Percentiles rank a stretch among this genome's conserved stretches.
Conservation (phyloP, 1,140 invertebrate genomes). For the Panagrolaimus sp. region DNA sequence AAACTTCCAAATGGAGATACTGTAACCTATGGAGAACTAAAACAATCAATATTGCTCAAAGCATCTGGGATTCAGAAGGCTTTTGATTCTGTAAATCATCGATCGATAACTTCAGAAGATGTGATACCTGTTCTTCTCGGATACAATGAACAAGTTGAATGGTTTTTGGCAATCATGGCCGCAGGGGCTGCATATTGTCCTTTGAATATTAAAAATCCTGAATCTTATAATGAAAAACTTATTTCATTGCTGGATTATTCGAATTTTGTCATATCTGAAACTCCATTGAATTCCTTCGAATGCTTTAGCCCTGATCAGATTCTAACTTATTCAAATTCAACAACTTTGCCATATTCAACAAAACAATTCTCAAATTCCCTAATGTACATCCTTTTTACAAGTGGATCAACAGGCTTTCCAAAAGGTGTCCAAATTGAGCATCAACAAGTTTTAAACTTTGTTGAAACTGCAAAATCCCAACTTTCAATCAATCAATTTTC, state of each 20-base stretch:
- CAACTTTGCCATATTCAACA: not conserved
- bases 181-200: slow-evolving; percentile 34
- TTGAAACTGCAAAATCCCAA: slow-evolving; percentile 25
- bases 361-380: slow-evolving; percentile 21
- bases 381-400: slow-evolving; percentile 47
- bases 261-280: not conserved
- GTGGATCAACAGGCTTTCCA: slow-evolving; percentile 49
- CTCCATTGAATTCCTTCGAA: not conserved
- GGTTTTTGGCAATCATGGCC: slow-evolving; percentile 30
- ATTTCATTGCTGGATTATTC: slow-evolving; percentile 20
- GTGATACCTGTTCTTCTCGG: slow-evolving; percentile 16
- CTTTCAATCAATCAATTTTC: slow-evolving; percentile 20
- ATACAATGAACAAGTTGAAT: slow-evolving; percentile 14
- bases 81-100: not conserved
- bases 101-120: slow-evolving; percentile 12
- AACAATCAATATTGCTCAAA: no score
- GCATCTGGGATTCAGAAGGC: not conserved
- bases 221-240: slow-evolving; percentile 13
- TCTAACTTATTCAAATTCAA: not conserved
- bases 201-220: slow-evolving; percentile 30
- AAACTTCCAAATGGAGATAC: not conserved
- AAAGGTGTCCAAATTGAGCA: slow-evolving; percentile 43
- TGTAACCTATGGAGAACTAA: not conserved
- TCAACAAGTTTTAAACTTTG: slow-evolving; percentile 31
- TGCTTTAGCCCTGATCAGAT: not conserved